A percentile compares a stretch with the other conserved stretches of the same genome.
Evolutionary conservation across 2,888 invertebrate genomes (phyloP).

Genomic region (Thyatira batis): DNA sequence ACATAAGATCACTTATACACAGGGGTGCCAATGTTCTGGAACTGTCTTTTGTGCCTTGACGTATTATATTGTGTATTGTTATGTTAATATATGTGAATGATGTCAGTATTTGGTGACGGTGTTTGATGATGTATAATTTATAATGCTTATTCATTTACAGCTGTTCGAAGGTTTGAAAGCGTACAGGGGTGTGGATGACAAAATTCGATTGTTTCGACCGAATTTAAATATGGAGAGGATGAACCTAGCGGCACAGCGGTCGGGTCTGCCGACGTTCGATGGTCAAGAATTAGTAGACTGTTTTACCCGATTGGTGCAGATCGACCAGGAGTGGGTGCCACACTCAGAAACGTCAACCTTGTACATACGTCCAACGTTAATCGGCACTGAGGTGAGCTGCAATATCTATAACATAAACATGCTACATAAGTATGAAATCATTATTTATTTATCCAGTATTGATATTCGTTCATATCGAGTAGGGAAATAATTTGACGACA

Average conservation of each 20-base stretch:
- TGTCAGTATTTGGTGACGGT: slow-evolving; percentile 10
- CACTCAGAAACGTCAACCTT: slow-evolving; percentile 94
- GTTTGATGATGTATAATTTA: background rate
- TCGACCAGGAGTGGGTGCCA: slow-evolving; percentile 99
- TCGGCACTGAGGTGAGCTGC: slow-evolving; percentile 96
- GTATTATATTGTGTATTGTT: background rate
- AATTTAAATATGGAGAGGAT: slow-evolving; percentile 97
- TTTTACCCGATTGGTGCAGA: slow-evolving; percentile 90
- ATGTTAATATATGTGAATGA: slow-evolving; percentile 19
- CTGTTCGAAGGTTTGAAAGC: slow-evolving; percentile 99
- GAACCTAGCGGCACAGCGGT: slow-evolving; percentile 91
- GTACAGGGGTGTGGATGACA: slow-evolving; percentile 95
- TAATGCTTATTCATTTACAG: slow-evolving; percentile 74
- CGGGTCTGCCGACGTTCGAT: slow-evolving; percentile 95
- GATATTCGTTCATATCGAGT: background rate
- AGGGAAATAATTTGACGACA: background rate
- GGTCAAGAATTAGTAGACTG: slow-evolving; percentile 92
- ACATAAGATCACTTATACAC: background rate
- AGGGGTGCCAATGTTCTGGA: slow-evolving; percentile 1
- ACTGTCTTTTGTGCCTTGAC: background rate
- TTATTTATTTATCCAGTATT: background rate
- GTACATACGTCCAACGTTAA: slow-evolving; percentile 97
- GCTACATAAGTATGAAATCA: background rate
- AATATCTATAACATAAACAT: slow-evolving; percentile 5
- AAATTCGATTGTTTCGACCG: slow-evolving; percentile 96